phyloP scores from a whole-genome alignment of 1,140 invertebrate genomes.

The Nebria ingens region DNA sequence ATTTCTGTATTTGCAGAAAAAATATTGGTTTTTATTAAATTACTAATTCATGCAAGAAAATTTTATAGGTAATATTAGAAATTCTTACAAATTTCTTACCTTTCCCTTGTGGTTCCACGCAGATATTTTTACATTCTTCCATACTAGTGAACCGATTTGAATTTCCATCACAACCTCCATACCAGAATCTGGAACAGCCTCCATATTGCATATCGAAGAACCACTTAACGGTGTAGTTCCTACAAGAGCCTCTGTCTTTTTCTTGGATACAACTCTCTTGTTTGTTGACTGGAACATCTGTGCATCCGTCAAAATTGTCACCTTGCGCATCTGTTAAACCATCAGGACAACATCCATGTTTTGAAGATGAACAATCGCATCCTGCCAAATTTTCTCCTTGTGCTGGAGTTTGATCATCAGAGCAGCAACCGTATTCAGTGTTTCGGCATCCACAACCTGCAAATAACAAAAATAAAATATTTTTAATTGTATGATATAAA shows the following conservation, averaged over 20 bases:
- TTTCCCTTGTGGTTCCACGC: slow-evolving; percentile 73
- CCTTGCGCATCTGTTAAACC: slow-evolving; percentile 68
- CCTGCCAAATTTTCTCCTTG: slow-evolving; percentile 56
- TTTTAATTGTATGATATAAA: not conserved
- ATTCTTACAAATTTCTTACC: no score
- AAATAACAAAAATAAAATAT: slow-evolving; percentile 13
- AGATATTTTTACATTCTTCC: slow-evolving; percentile 74
- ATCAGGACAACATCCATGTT: slow-evolving; percentile 81
- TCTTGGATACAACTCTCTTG: slow-evolving; percentile 60
- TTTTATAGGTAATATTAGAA: slow-evolving; percentile 4
- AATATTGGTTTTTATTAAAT: not conserved
- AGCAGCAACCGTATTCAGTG: slow-evolving; percentile 75
- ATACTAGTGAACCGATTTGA: slow-evolving; percentile 74
- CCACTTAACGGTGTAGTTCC: slow-evolving; percentile 79
- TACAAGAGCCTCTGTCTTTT: slow-evolving; percentile 67
- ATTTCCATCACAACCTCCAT: slow-evolving; percentile 89
- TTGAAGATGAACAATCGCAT: slow-evolving; percentile 67
- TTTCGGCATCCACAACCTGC: slow-evolving; percentile 72
- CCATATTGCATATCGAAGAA: slow-evolving; percentile 83
- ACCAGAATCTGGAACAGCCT: slow-evolving; percentile 88
- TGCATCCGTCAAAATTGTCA: slow-evolving; percentile 73
- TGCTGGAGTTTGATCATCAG: slow-evolving; percentile 66
- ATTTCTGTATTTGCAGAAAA: slow-evolving; percentile 45
- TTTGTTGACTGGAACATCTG: slow-evolving; percentile 49
- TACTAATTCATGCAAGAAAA: not conserved